A percentile compares a stretch with the other conserved stretches of the same genome.
phyloP scores from a whole-genome alignment of 2,888 invertebrate species.

The Acronicta aceris region DNA sequence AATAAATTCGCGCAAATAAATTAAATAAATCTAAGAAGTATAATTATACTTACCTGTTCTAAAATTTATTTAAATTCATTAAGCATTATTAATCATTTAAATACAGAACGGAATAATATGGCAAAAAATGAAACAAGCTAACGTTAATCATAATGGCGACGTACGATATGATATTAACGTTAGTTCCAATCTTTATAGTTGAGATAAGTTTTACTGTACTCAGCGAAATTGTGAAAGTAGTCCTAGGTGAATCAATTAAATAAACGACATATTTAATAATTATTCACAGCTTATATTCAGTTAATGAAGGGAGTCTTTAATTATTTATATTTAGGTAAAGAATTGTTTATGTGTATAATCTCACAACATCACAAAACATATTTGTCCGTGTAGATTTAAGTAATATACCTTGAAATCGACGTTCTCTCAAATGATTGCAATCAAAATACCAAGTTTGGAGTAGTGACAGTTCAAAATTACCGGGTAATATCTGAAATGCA shows the following conservation, averaged over 20 bases:
- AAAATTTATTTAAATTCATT: too few species aligned
- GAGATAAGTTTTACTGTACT: too few species aligned
- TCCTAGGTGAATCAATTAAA: neutral
- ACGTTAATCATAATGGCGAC: too few species aligned
- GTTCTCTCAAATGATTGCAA: slow-evolving; percentile 8
- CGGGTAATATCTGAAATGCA: slow-evolving; percentile 7
- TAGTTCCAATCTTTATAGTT: too few species aligned
- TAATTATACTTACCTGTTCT: too few species aligned
- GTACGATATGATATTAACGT: too few species aligned
- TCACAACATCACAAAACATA: slow-evolving; percentile 48
- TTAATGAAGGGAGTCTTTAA: slow-evolving; percentile 19
- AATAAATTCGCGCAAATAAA: too few species aligned
- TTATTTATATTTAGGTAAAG: slow-evolving; percentile 68
- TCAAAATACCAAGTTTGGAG: slow-evolving; percentile 1
- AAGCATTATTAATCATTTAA: too few species aligned
- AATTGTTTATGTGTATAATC: slow-evolving; percentile 66
- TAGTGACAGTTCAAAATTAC: neutral
- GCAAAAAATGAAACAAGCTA: too few species aligned
- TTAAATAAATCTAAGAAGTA: too few species aligned
- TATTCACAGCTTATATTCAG: neutral
- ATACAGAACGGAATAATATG: too few species aligned
- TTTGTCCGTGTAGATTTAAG: slow-evolving; percentile 28
- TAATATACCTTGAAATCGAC: neutral
- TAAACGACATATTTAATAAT: neutral
- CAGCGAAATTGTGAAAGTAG: too few species aligned